Evolutionary conservation across 2,888 invertebrate genomes (phyloP), one percentile per base, ranked within the genome.

Genomic region (Meiosimyza platycephala): DNA sequence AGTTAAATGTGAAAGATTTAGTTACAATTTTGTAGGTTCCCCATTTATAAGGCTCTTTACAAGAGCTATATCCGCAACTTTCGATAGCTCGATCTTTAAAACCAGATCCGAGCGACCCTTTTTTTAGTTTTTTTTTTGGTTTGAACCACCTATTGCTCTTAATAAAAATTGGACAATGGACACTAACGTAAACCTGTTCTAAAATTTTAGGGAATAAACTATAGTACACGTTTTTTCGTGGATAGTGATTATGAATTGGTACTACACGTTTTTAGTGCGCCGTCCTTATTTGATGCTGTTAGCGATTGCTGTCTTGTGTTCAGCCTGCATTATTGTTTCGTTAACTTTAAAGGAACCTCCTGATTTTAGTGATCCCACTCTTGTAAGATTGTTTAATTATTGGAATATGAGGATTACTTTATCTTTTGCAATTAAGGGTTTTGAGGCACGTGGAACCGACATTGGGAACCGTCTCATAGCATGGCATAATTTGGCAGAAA

Each of bases 371-470:
- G 95, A 97, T 86, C 97, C 97, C 33, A 92, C 94, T 83, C 88
- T 93, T 89, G 94, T 94, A 87, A 89, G 89, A 85, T 74, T 12
- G 12, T 54, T 63, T 40, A 18, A 15, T 68, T 28, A 6, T 48
- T 71, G 4, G 28, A 28, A 28, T 28, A 28, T 28, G 28, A 28
- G 4, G 28, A 4, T 28, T 28, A 28, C 28, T 28, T 28, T 28
- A 28, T 28, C 4, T 28, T 28, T 28, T 28, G 28, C 28, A 28
- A 28, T 28, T 28, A 6, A 96, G 91, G 97, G 97, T 6, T 98
- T 97, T 88, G 96, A 96, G 86, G 93, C 97, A 15, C 90, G 97
- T 76, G 96, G 96, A n/a, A 97, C 97, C 2, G 88, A 89, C 60
- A 90, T 97, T 80, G 92, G 95, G 4, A 90, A 94, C 83, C 91